Percentiles rank a stretch among this genome's conserved stretches.
phyloP scores from a whole-genome alignment of 2,113 vertebrate species.

The Neopipo cinnamomea region DNA sequence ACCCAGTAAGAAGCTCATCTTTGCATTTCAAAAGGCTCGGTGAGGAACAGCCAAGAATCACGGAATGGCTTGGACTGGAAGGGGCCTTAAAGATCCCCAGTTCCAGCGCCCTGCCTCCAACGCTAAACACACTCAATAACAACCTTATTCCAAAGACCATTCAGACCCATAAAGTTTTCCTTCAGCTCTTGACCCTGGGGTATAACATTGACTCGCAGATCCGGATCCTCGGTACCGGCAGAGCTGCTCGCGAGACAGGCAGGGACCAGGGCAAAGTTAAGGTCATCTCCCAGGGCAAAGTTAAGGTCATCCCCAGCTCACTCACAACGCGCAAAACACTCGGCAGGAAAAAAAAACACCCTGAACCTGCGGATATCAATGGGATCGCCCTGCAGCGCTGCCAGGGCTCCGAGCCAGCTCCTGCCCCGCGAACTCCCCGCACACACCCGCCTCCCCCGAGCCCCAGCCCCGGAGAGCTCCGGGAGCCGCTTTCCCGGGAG shows the following conservation, averaged over 20 bases:
- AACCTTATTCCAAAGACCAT: background rate
- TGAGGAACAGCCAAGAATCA: background rate
- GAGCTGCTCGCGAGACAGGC: background rate
- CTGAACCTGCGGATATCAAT: background rate
- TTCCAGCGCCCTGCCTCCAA: background rate
- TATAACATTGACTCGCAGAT: background rate
- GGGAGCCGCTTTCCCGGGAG: background rate
- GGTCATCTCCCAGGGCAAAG: background rate
- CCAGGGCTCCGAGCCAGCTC: background rate
- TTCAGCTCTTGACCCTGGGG: background rate
- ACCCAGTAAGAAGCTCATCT: background rate
- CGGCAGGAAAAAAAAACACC: too few species aligned
- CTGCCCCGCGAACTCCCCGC: background rate
- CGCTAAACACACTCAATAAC: background rate
- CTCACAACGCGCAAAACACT: background rate
- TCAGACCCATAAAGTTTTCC: background rate
- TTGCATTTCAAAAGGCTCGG: background rate
- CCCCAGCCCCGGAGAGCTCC: background rate
- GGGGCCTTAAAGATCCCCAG: background rate
- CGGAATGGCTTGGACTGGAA: background rate
- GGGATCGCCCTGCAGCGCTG: background rate
- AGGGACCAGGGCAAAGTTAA: background rate
- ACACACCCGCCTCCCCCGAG: background rate
- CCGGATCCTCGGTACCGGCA: background rate
- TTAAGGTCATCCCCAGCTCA: background rate